Base-by-base conservation (phyloP, 2,888 invertebrate genomes). In the Gymnocheta viridis region DNA sequence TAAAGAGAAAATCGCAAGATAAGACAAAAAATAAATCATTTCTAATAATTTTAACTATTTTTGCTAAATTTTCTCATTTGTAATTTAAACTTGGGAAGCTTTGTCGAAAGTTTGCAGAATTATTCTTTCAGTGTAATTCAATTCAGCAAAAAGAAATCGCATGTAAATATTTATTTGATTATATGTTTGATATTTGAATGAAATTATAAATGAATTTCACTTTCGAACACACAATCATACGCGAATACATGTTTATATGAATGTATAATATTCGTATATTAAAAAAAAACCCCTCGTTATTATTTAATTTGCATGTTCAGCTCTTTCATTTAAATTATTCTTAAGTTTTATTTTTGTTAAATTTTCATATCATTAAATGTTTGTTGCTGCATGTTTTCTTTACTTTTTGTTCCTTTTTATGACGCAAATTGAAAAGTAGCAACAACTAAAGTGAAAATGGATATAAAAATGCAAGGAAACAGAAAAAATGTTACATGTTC, bases 361-460 rank as follows among this genome's bases (percentile, higher is more conserved):
- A 51, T 41, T 56, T 76, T 56, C 14, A 32, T 35, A 47, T 66
- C 47, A 47, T 67, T 58, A 47, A 67, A 67, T 58, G 14, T 35
- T 47, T 44, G n/a, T 56, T 67, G 47, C 27, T 77, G 44, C 9
- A 12, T 38, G 12, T 49, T 64, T 60, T 27, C 27, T 32, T 35
- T 17, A 14, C 2, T 19, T 22, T 73, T 49, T 12, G 12, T 24
- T 51, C 19, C 10, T 66, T 56, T 22, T 22, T 56, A 56, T 76
- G 76, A 76, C 77, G 77, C 27, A 77, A 77, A 77, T 77, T 24
- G 67, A 67, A 77, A 35, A 58, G 2, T 14, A 38, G 44, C n/a
- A 64, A 66, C 27, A 64, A 24, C 3, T 4, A 41, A 22, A 54
- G 19, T 32, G 12, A 19, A 66, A 54, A 58, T 58, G 17, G 14